Base-by-base conservation (phyloP, 2,888 invertebrate genomes). In the Desoria tigrina region DNA sequence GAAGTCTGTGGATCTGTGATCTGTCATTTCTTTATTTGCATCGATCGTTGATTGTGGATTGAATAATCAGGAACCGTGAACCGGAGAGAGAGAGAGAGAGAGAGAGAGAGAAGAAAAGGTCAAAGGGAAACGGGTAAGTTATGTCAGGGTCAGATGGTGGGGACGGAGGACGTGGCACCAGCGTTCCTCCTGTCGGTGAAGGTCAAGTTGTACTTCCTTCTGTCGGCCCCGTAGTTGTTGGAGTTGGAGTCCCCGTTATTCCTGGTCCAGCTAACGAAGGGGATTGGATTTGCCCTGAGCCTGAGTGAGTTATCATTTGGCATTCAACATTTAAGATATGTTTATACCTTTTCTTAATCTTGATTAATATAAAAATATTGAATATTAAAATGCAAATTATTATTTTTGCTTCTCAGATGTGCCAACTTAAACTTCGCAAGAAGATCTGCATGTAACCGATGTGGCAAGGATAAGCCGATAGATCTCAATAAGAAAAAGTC, bases 361-460 rank as follows among this genome's bases (percentile, higher is more conserved):
- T n/a, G n/a, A 11, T 39, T 14, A 23, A 45, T 7, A 21, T 9
- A 45, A 45, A 45, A 45, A 4, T 45, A 4, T 16, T 51, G 21
- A 24, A 24, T 24, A 24, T 49, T 49, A 18, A 21, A 32, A 27
- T 24, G 23, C n/a, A 4, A 50, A 32, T 54, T 56, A 21, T 64
- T 28, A 11, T 42, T 55, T 50, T 32, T 32, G 11, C 11, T 11
- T 32, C 74, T 21, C 65, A 83, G 87, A 79, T 97, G 96, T 84
- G 92, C 89, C 75, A 97, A 97, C 85, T 86, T 95, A 62, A 97
- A 97, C 83, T 96, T 96, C 84, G 92, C 94, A 32, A 86, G 95
- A 71, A 84, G 96, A 77, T 86, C 84, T 77, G 87, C 90, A 77
- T 97, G 97, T 82, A 95, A 96, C 83, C 87, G 94, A 77, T 97